Evolutionary conservation across 2,797 vertebrate species (phyloP).

Genomic region (Lacerta bilineata): DNA sequence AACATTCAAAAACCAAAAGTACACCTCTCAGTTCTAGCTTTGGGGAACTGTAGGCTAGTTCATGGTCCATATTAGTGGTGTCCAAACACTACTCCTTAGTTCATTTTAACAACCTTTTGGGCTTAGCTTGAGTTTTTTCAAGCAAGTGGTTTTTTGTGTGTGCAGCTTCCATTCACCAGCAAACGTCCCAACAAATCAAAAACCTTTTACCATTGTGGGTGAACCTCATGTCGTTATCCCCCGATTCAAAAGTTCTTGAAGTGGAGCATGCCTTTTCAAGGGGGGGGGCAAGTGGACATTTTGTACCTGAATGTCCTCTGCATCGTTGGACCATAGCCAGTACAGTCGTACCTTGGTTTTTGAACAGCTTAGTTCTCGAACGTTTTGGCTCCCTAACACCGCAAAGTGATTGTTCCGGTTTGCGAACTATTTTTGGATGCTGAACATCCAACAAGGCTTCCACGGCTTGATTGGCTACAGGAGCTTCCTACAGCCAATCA

Average conservation of each 20-base stretch:
- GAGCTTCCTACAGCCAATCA: no score
- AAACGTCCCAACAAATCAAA: not conserved
- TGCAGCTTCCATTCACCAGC: not conserved
- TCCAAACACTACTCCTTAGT: not conserved
- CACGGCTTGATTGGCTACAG: no score
- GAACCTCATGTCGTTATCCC: not conserved
- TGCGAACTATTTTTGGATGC: no score
- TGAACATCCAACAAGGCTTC: no score
- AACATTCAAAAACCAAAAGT: not conserved
- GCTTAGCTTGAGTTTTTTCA: not conserved
- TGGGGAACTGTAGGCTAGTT: not conserved
- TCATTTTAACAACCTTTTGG: not conserved
- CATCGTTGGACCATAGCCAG: not conserved
- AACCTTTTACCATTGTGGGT: no score
- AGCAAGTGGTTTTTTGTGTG: not conserved
- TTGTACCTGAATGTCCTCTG: not conserved
- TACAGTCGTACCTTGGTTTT: not conserved
- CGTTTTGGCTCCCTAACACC: no score
- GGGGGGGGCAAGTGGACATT: not conserved
- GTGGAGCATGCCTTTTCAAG: not conserved
- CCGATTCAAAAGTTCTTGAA: not conserved
- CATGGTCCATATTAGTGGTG: not conserved
- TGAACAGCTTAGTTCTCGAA: no score
- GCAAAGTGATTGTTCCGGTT: no score
- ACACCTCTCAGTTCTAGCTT: not conserved